Conservation (phyloP, 1,140 invertebrate species). For the Drosophila hydei region DNA sequence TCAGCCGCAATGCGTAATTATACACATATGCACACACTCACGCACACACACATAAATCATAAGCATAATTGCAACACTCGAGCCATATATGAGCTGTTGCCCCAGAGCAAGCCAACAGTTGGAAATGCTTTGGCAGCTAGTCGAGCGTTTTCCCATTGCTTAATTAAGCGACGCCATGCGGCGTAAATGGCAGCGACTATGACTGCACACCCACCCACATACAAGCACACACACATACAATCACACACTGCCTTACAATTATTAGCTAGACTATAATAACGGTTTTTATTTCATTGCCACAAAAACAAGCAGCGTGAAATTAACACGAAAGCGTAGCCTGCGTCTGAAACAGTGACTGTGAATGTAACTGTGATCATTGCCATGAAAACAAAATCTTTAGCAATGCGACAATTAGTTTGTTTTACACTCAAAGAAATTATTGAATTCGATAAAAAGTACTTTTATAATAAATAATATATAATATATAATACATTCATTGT, state of each 20-base stretch:
- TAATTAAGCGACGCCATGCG: constrained; percentile 68
- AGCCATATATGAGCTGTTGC: constrained; percentile 17
- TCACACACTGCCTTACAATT: constrained; percentile 42
- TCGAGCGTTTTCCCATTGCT: constrained; percentile 43
- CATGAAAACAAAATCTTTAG: too few species aligned
- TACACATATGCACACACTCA: not conserved
- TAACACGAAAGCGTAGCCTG: constrained; percentile 16
- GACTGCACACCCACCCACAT: constrained; percentile 21
- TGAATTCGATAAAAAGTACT: too few species aligned
- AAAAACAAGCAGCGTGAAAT: constrained; percentile 43
- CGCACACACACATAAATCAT: constrained; percentile 55
- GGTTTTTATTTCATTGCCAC: constrained; percentile 54
- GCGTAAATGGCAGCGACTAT: constrained; percentile 40
- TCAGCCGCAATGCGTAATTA: constrained; percentile 12
- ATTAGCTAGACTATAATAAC: constrained; percentile 57
- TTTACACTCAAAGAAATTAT: too few species aligned
- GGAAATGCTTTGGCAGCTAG: constrained; percentile 21
- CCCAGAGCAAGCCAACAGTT: constrained; percentile 13
- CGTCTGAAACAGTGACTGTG: constrained; percentile 1
- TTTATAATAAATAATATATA: too few species aligned
- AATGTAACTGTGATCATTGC: constrained; percentile 6
- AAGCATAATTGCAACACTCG: constrained; percentile 45
- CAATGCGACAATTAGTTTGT: too few species aligned
- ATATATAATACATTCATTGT: too few species aligned
- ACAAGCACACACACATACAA: constrained; percentile 7